phyloP scores from a whole-genome alignment of 2,888 invertebrate genomes.

The Adineta ricciae region DNA sequence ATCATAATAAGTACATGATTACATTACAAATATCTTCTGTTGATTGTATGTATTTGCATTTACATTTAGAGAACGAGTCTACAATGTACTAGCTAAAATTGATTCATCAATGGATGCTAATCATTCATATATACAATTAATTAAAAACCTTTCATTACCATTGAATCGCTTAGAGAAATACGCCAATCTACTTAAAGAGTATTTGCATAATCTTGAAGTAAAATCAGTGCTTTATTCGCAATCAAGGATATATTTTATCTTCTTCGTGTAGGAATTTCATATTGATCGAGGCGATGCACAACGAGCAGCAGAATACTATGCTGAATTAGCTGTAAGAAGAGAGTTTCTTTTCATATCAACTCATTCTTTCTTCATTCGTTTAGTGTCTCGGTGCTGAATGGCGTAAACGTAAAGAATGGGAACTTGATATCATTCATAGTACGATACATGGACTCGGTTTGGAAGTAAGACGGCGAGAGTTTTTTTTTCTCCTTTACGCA shows the following conservation, averaged over 20 bases:
- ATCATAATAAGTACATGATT: neutral
- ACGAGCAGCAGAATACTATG: constrained; percentile 30
- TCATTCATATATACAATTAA: constrained; percentile 1
- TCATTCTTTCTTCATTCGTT: neutral
- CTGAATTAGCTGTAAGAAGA: constrained; percentile 27
- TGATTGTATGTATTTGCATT: neutral
- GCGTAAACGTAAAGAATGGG: constrained; percentile 32
- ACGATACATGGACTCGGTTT: neutral
- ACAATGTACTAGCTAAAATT: neutral
- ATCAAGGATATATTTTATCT: neutral
- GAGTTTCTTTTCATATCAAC: neutral
- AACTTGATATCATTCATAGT: constrained; percentile 28
- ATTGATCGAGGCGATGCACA: constrained; percentile 34
- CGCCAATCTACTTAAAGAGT: neutral
- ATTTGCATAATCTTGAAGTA: constrained; percentile 13
- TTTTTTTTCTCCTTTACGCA: no score
- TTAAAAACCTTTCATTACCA: neutral
- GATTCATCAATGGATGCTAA: neutral
- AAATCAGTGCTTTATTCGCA: neutral
- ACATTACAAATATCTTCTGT: neutral
- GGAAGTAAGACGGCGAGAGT: neutral
- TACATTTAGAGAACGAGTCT: neutral
- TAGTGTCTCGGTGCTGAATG: constrained; percentile 21
- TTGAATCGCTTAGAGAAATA: constrained; percentile 4
- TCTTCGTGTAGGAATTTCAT: constrained; percentile 29